A percentile compares a stretch with the other conserved stretches of the same genome.
phyloP scores from a whole-genome alignment of 2,113 vertebrate species.

The Entelurus aequoreus region DNA sequence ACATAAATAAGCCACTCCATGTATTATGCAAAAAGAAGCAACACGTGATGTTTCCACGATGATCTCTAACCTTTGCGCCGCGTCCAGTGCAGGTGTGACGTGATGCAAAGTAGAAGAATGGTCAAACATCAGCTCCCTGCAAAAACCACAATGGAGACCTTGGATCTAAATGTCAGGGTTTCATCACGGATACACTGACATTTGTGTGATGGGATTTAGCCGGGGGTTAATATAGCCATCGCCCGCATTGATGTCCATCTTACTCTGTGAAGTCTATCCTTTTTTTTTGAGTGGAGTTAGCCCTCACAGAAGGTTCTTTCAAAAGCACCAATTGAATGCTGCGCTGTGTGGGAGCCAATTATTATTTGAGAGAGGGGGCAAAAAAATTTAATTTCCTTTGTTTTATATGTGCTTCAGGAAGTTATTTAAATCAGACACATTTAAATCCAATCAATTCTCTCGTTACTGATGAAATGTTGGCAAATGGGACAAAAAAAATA shows the following conservation, averaged over 20 bases:
- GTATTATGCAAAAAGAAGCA: constrained; percentile 36
- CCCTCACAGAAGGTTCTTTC: constrained; percentile 59
- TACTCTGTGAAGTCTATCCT: constrained; percentile 66
- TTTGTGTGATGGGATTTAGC: constrained; percentile 80
- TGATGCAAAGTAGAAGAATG: constrained; percentile 60
- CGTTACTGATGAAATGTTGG: constrained; percentile 68
- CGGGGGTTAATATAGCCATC: constrained; percentile 71
- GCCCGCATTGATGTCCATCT: constrained; percentile 71
- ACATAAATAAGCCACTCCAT: constrained; percentile 1
- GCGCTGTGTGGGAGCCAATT: constrained; percentile 63
- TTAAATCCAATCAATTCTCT: constrained; percentile 77
- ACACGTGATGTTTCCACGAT: constrained; percentile 20
- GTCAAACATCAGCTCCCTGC: constrained; percentile 67
- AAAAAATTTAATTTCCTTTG: constrained; percentile 56
- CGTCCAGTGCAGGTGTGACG: constrained; percentile 45
- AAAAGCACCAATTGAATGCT: constrained; percentile 65
- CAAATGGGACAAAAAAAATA: constrained; percentile 57
- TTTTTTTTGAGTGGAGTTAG: constrained; percentile 13
- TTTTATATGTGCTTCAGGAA: constrained; percentile 67
- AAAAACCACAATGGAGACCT: constrained; percentile 74
- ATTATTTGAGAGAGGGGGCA: constrained; percentile 44
- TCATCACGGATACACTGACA: constrained; percentile 78
- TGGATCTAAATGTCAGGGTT: constrained; percentile 79
- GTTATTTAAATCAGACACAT: constrained; percentile 71
- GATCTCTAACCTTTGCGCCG: constrained; percentile 53